A percentile compares a stretch with the other conserved stretches of the same genome.
phyloP scores from a whole-genome alignment of 2,113 vertebrate genomes.

The Burhinus bistriatus region DNA sequence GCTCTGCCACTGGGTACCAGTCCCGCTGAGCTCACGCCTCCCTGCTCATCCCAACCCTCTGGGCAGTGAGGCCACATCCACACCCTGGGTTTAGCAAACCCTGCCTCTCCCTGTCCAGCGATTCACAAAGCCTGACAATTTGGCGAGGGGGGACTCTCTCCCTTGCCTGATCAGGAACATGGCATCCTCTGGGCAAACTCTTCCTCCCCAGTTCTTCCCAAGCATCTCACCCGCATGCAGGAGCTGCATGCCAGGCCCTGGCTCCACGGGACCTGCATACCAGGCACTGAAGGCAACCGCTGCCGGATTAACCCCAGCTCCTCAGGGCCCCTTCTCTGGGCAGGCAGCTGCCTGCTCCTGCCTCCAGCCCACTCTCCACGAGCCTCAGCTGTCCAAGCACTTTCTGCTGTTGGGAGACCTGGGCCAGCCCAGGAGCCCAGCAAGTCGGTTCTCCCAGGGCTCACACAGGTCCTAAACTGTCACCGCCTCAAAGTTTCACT shows the following conservation, averaged over 20 bases:
- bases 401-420: not conserved
- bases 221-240: not conserved
- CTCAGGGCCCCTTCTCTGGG: not conserved
- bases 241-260: not conserved
- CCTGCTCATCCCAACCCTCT: not conserved
- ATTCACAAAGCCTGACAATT: not conserved
- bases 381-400: not conserved
- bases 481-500: not conserved
- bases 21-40: fast-evolving
- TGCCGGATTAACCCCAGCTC: not conserved
- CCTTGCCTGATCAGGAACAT: not conserved
- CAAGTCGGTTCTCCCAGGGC: not conserved
- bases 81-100: not conserved
- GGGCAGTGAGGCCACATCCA: not conserved
- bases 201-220: not conserved
- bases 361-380: not conserved
- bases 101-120: not conserved
- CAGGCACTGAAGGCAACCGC: not conserved
- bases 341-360: not conserved
- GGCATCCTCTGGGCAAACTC: not conserved
- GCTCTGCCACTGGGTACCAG: not conserved
- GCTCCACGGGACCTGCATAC: not conserved
- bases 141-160: not conserved
- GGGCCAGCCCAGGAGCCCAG: not conserved
- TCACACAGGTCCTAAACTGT: not conserved